Percentiles rank a stretch among this genome's conserved stretches.
Conservation (phyloP, 2,113 vertebrate genomes). For the Planiliza haematocheilus region DNA sequence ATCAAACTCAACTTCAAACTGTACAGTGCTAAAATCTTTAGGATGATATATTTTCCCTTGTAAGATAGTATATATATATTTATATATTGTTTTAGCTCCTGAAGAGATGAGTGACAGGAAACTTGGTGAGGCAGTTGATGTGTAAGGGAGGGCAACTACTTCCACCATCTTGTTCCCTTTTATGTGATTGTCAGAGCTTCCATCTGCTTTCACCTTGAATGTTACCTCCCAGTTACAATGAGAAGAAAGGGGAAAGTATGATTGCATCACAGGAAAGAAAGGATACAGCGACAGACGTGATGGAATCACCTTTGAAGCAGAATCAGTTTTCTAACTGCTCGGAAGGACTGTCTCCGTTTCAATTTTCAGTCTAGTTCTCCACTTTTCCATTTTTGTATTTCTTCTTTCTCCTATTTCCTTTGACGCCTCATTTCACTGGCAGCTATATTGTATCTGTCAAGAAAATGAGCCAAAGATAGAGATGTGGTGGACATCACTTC, state of each 20-base stretch:
- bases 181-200: background rate
- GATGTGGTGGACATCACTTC: background rate
- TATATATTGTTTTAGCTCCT: too few relatives aligned
- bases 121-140: conserved; percentile 2
- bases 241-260: conserved; percentile 15
- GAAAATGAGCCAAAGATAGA: background rate
- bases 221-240: background rate
- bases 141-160: conserved; percentile 6
- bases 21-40: too few relatives aligned
- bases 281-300: background rate
- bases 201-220: background rate
- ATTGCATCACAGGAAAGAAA: conserved; percentile 12
- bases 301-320: conserved; percentile 43
- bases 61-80: too few relatives aligned
- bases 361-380: background rate
- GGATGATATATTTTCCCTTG: too few relatives aligned
- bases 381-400: conserved; percentile 8
- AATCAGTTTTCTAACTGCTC: conserved; percentile 33
- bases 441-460: background rate
- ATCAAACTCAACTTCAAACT: too few relatives aligned
- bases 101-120: too few relatives aligned
- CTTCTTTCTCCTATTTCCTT: background rate
- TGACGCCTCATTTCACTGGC: background rate
- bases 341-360: conserved; percentile 6
- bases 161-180: background rate